A percentile compares a stretch with the other conserved stretches of the same genome.
Evolutionary conservation across 1,140 invertebrate genomes (phyloP).

Genomic region (Ceratina australensis): DNA sequence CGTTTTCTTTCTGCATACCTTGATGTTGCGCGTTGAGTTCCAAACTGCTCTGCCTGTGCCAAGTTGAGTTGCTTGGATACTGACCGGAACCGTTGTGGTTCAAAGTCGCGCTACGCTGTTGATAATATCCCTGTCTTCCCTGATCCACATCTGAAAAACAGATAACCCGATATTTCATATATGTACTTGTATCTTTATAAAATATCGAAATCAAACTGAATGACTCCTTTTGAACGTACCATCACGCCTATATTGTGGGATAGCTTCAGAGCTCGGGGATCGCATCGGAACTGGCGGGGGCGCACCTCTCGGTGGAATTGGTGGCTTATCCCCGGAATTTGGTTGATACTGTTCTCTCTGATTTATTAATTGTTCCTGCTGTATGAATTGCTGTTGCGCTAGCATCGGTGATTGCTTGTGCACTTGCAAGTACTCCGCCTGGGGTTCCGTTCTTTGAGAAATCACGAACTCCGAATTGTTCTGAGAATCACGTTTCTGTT

Average conservation of each 20-base stretch:
- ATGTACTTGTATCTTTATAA: neutral
- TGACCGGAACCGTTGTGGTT: constrained; percentile 77
- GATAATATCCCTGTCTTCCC: constrained; percentile 71
- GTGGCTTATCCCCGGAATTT: constrained; percentile 79
- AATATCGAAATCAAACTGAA: neutral
- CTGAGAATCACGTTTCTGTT: constrained; percentile 65
- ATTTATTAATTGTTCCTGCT: constrained; percentile 65
- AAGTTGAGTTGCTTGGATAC: constrained; percentile 66
- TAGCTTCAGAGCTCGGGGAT: constrained; percentile 73
- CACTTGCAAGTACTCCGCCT: constrained; percentile 69
- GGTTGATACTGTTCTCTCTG: constrained; percentile 65
- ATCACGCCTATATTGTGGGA: constrained; percentile 70
- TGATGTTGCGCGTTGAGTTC: constrained; percentile 70
- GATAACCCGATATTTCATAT: no score
- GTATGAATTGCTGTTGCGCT: constrained; percentile 64
- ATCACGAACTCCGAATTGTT: constrained; percentile 56
- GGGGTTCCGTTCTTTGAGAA: constrained; percentile 63
- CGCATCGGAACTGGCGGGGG: constrained; percentile 79
- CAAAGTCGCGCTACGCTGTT: constrained; percentile 69
- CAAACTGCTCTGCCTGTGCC: constrained; percentile 71
- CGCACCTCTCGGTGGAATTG: constrained; percentile 80
- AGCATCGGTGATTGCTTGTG: constrained; percentile 69
- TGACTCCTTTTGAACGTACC: constrained; percentile 55
- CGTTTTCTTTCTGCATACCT: constrained; percentile 61
- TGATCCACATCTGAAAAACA: constrained; percentile 67